These are phyloP conservation scores for Nettapus auritus DNA, from an alignment of 2,113 vertebrate species.

Conservation along the genomic window DNA sequence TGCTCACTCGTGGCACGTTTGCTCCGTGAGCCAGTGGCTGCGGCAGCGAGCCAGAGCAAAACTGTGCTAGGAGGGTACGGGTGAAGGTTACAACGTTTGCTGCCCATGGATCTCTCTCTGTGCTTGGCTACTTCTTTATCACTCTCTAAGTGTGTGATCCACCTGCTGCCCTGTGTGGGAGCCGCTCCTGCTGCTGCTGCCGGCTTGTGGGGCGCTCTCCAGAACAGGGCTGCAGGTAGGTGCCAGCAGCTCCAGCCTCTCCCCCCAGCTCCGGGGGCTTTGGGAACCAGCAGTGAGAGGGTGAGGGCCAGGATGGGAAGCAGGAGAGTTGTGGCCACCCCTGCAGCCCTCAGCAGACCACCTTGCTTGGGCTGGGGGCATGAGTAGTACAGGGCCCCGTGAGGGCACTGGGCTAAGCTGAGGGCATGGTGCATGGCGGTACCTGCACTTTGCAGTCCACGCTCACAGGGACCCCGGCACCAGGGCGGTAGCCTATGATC, in stretches of 20 bases:
- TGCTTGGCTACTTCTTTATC: accelerated
- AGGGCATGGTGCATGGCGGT: background rate
- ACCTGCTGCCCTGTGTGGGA: background rate
- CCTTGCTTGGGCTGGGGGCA: background rate
- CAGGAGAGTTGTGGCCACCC: background rate
- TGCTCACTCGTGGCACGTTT: background rate
- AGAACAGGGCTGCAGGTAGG: background rate
- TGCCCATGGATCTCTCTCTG: background rate
- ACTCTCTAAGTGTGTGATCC: background rate
- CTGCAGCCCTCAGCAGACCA: background rate
- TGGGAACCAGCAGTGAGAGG: accelerated
- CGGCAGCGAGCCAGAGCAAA: background rate
- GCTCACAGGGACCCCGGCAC: slow-evolving; percentile 86
- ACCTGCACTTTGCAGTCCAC: slow-evolving; percentile 92
- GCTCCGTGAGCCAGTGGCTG: background rate
- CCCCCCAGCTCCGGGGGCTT: background rate
- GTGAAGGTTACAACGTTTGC: background rate
- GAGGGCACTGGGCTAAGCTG: background rate
- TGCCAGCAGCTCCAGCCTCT: background rate
- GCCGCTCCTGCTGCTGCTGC: background rate
- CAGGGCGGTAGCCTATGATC: slow-evolving; percentile 94
- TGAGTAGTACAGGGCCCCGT: accelerated
- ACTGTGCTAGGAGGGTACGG: accelerated
- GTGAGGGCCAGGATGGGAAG: background rate
- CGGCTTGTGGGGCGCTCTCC: background rate